Evolutionary conservation across 1,140 invertebrate genomes (phyloP), one percentile per base, ranked within the genome.

Genomic region (Orussus abietinus): DNA sequence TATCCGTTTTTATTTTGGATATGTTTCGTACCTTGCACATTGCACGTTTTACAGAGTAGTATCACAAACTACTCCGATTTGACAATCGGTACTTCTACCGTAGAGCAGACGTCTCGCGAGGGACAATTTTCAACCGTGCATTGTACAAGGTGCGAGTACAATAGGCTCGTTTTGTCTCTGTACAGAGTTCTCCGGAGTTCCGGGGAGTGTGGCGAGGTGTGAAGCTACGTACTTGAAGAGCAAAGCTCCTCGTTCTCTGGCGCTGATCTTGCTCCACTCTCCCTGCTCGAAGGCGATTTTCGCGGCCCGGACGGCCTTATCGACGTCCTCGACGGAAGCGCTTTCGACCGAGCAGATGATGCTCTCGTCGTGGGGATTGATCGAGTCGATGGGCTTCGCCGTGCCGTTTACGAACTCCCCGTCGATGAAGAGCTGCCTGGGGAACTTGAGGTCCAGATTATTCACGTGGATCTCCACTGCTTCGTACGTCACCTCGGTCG

Each of bases 371-470:
- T 82, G 80, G 3, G 94, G 94, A 73, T 96, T 95, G 1, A 96
- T 77, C 2, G 77, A 76, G n/a, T 77, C 50, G 20, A 85, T 77
- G 0, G 79, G 76, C 1, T 80, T 80, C 44, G 74, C 76, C 25
- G 84, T 82, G 0, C 88, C 78, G 64, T 96, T 80, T 1, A 93
- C 77, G 64, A 97, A 97, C 59, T 90, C 75, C 1, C 93, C 93
- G 70, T 96, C 82, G 47, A 96, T 92, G 53, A 96, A 97, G 1
- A 90, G 62, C 59, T 97, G 93, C 13, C 83, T 84, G 0, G 92
- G 89, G 48, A 96, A 91, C 44, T 78, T 82, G 4, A 98, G 67
- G 38, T 84, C 79, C 69, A 88, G 83, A 53, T 92, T 91, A 66
- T 98, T 98, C 0, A 80, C 82, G 21, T 83, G 64, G 42, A 94